Base-by-base conservation (phyloP, 2,888 invertebrate genomes). In the Leucozona laternaria region DNA sequence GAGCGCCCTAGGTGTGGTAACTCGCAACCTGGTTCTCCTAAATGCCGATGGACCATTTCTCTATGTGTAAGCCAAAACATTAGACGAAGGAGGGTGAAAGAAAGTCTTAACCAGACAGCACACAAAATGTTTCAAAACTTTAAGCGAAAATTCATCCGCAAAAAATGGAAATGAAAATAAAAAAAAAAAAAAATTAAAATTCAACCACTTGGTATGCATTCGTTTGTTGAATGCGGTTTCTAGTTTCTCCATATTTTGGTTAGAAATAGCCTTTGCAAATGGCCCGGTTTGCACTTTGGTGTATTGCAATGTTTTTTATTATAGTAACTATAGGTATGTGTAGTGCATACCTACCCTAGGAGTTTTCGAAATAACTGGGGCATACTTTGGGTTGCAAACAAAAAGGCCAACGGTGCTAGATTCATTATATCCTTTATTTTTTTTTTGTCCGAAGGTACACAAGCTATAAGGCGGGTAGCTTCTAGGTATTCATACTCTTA, bases 171-270 rank as follows among this genome's bases (percentile, higher is more conserved):
- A 66, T 20, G 2, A 48, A 31, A 66, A 40, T 11, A n/a, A 62
- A 62, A 62, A 28, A 43, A 43, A 15, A n/a, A 4, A 53, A 0
- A 57, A 10, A n/a, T 31, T 17, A 17, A 57, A 37, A 60, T 15
- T 37, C 22, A 79, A 70, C 48, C 79, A 75, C 79, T 84, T 76
- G 79, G 64, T 76, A 84, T 79, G 84, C 79, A 76, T 84, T 76
- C 75, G 64, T 76, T 79, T 84, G 79, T 70, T 71, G 50, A 60
- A 79, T 84, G 64, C 45, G 75, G 79, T 71, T 71, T 75, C 53
- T 66, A 75, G 79, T 48, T 70, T 60, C 43, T 66, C 71, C 66
- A 79, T 45, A 78, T 78, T 83, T 79, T 50, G 64, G 75, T 79
- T 75, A 66, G 48, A 70, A 79, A 71, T 79, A 31, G 57, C 53